These are phyloP conservation scores for Sceloporus tristichus DNA, from an alignment of 2,113 vertebrate genomes.

Conservation along the genomic window DNA sequence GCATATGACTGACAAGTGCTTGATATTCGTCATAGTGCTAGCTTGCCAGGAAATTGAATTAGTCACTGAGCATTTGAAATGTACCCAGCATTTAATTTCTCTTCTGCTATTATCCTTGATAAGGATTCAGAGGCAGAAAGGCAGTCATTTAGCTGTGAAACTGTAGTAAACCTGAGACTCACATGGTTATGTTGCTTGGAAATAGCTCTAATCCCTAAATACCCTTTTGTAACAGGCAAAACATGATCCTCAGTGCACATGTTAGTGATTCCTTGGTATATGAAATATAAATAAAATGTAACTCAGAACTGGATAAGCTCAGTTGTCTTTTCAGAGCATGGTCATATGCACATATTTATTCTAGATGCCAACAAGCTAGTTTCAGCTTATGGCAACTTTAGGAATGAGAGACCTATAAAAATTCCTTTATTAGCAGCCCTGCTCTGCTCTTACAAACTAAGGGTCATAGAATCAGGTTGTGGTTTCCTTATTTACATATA, in stretches of 20 bases:
- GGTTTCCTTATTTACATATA: too few species aligned
- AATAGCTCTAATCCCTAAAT: conserved; percentile 37
- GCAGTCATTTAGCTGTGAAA: conserved; percentile 40
- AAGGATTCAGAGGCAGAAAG: conserved; percentile 13
- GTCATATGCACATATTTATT: background rate
- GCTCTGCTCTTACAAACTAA: too few species aligned
- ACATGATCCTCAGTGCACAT: conserved; percentile 10
- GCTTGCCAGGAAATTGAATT: conserved; percentile 40
- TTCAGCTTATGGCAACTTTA: too few species aligned
- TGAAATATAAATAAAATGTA: conserved; percentile 34
- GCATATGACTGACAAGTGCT: conserved; percentile 24
- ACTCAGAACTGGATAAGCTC: conserved; percentile 21
- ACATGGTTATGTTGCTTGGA: conserved; percentile 15
- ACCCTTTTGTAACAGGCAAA: conserved; percentile 43
- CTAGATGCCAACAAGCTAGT: too few species aligned
- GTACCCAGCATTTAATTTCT: conserved; percentile 42
- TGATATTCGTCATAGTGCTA: background rate
- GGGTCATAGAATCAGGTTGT: too few species aligned
- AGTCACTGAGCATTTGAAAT: conserved; percentile 28
- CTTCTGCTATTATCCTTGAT: conserved; percentile 7
- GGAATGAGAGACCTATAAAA: too few species aligned
- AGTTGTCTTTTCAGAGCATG: conserved; percentile 8
- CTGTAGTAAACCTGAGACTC: conserved; percentile 37
- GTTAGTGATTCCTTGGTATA: conserved; percentile 31
- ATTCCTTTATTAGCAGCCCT: too few species aligned